Base-by-base conservation (phyloP, 2,113 vertebrate genomes). In the Athene cunicularia region DNA sequence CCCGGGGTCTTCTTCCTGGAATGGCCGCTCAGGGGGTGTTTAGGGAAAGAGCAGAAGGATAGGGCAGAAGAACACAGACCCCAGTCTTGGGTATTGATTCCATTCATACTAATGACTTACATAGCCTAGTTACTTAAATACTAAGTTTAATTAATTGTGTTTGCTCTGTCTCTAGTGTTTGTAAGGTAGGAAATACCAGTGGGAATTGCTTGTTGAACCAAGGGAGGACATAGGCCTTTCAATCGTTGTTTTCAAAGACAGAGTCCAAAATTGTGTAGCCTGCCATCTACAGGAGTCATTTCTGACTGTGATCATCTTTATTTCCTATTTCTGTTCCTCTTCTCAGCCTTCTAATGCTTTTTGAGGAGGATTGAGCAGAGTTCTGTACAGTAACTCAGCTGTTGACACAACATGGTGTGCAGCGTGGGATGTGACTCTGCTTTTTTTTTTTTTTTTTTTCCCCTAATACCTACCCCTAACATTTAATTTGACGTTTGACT, bases 301-400 rank as follows among this genome's bases (percentile, higher is more conserved):
- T 50, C 74, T 82, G 71, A 8, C 35, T 71, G 10, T 24, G 53
- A 63, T 35, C 75, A 27, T n/a, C 62, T 76, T 50, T 71, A 60
- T 49, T 59, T 71, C 80, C 92, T 82, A 37, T 68, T 95, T 88
- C 80, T 92, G 22, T 70, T 92, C 59, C 52, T 95, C 94, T 70
- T 52, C 68, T 77, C 37, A 30, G 68, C 68, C 52, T 45, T 59
- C 24, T 30, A 22, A 37, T 32, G 63, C 55, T 77, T 67, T 89
- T 9, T 50, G 63, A 77, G 84, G 66, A 70, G 74, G 8, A 12
- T 1, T 70, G 50, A 80, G 82, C 70, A 49, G 88, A 70, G 55
- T 52, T 76, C 28, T 49, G 55, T 35, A 3, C 58, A 67, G 84
- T 9, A 30, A 63, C 14, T 80, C 49, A 64, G 84, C 67, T 83